Evolutionary conservation across 2,113 vertebrate species (phyloP).

Genomic region (Mesoclemmys tuberculata): DNA sequence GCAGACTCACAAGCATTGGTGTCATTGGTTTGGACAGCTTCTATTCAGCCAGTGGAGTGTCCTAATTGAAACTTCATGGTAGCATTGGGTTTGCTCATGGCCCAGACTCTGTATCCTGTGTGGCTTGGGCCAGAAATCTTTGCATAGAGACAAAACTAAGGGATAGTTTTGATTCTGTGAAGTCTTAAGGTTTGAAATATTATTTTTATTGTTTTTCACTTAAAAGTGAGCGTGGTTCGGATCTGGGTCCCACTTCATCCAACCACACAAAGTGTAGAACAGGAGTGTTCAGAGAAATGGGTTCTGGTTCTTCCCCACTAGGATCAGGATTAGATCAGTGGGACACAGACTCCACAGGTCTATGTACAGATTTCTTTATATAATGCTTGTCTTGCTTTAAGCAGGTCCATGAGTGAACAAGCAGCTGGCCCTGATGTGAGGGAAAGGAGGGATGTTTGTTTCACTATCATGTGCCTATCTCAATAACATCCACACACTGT

Average conservation of each 20-base stretch:
- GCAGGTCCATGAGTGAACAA: neutral
- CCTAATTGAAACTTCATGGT: neutral
- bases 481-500: constrained; percentile 43
- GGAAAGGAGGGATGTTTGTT: constrained; percentile 38
- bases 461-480: constrained; percentile 13
- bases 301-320: neutral
- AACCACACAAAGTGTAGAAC: neutral
- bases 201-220: neutral
- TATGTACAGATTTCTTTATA: neutral
- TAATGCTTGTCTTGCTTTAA: neutral
- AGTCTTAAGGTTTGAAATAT: neutral
- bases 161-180: neutral
- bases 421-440: neutral
- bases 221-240: neutral
- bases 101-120: neutral
- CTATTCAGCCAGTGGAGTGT: neutral
- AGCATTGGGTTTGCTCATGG: accelerated
- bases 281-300: neutral
- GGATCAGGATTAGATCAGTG: neutral
- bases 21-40: neutral
- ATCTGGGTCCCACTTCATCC: neutral
- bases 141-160: neutral
- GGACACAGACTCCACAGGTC: neutral
- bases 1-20: neutral
- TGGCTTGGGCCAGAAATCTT: neutral